These are phyloP conservation scores for Eurosta solidaginis DNA, from an alignment of 1,140 invertebrate genomes.

Conservation along the genomic window DNA sequence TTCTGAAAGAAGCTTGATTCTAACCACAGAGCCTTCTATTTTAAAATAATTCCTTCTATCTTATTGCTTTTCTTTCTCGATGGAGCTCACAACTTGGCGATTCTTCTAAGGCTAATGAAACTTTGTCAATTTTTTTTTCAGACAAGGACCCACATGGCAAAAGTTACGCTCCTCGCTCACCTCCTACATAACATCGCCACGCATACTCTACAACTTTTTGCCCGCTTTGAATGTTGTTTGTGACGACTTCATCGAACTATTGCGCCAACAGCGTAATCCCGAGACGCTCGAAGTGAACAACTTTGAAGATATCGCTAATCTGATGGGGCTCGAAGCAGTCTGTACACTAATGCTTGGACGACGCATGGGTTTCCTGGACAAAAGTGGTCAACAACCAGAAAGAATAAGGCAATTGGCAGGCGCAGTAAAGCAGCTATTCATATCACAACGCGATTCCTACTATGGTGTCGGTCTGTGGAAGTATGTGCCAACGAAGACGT, in stretches of 20 bases:
- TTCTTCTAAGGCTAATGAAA: too few species aligned
- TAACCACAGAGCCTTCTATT: too few species aligned
- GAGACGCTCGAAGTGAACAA: conserved; percentile 62
- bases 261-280: conserved; percentile 63
- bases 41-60: too few species aligned
- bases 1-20: neutral
- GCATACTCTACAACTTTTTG: conserved; percentile 76
- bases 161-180: conserved; percentile 75
- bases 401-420: conserved; percentile 66
- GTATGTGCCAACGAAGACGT: conserved; percentile 73
- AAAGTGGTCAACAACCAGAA: conserved; percentile 61
- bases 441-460: conserved; percentile 76
- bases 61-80: too few species aligned
- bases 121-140: conserved; percentile 52
- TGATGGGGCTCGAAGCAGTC: conserved; percentile 79
- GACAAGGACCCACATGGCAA: conserved; percentile 82
- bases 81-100: too few species aligned
- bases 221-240: conserved; percentile 76
- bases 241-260: conserved; percentile 76
- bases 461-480: conserved; percentile 86
- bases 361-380: conserved; percentile 77
- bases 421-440: conserved; percentile 75
- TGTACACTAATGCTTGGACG: conserved; percentile 78
- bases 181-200: conserved; percentile 75
- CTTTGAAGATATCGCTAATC: conserved; percentile 75